Conservation (phyloP, 2,888 invertebrate genomes). For the Neoitamus cyanurus region DNA sequence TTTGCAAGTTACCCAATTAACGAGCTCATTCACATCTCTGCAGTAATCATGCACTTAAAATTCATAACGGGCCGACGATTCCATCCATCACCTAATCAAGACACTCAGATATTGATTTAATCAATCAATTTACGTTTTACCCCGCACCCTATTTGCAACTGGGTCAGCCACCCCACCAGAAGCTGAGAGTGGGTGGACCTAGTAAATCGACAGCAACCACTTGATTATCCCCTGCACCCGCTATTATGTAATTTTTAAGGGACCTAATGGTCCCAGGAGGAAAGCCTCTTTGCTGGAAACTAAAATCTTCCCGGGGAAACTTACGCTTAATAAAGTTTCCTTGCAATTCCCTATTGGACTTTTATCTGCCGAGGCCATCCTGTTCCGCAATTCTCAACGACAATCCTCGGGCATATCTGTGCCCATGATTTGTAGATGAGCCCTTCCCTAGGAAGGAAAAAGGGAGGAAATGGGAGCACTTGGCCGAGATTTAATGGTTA, state of each 20-base stretch:
- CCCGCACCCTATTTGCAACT: not conserved
- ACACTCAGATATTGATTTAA: not conserved
- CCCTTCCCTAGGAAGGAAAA: not conserved
- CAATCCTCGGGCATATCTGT: conserved; percentile 30
- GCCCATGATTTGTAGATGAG: conserved; percentile 37
- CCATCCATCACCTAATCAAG: not conserved
- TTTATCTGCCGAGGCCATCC: conserved; percentile 31
- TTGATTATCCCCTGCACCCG: conserved; percentile 14
- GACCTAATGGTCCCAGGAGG: conserved; percentile 14
- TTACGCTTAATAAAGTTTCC: conserved; percentile 38
- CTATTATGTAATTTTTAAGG: conserved; percentile 30
- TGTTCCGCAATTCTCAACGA: conserved; percentile 33
- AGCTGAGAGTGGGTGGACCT: not conserved
- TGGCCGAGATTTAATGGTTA: conserved; percentile 26
- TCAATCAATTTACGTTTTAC: not conserved
- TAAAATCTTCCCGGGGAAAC: conserved; percentile 26
- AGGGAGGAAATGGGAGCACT: not conserved
- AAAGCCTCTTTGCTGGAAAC: conserved; percentile 5
- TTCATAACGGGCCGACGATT: not conserved
- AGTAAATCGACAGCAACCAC: not conserved
- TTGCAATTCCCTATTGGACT: conserved; percentile 32
- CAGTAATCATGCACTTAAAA: not conserved
- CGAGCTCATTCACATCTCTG: not conserved
- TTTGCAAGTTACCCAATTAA: not conserved
- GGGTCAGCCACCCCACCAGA: not conserved